Percentiles rank a stretch among this genome's conserved stretches.
Conservation (phyloP, 2,888 invertebrate genomes). For the Idaea straminata region DNA sequence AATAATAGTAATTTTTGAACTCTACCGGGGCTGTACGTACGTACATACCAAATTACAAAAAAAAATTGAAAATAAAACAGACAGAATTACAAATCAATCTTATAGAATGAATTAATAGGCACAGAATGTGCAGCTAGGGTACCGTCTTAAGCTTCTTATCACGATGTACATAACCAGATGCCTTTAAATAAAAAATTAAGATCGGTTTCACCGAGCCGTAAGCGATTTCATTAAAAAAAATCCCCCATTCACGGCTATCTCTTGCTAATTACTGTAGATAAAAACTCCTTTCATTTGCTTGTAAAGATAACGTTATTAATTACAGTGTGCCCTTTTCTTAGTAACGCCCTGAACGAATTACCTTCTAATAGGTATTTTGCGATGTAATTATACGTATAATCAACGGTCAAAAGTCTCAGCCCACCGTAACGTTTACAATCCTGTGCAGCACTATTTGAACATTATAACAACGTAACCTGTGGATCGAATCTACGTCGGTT, state of each 20-base stretch:
- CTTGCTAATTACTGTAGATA: not conserved
- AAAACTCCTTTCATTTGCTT: not conserved
- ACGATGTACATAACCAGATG: not conserved
- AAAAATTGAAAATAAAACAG: no score
- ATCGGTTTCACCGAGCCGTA: not conserved
- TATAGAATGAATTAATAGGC: no score
- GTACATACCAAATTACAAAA: no score
- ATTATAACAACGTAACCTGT: no score
- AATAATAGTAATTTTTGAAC: no score
- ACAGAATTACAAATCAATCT: no score
- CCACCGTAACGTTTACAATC: no score
- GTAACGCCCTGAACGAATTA: slow-evolving; percentile 1
- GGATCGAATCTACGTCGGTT: no score
- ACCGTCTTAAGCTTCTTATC: not conserved
- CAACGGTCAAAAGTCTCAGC: no score
- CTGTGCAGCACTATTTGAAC: no score
- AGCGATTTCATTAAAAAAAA: slow-evolving; percentile 5
- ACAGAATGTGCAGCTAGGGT: no score
- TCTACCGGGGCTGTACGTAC: no score
- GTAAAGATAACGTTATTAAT: not conserved
- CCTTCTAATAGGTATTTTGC: not conserved
- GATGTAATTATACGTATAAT: not conserved
- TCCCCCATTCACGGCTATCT: not conserved
- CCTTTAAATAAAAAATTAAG: not conserved
- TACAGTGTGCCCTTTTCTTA: not conserved